These are phyloP conservation scores for Myotis davidii DNA, from an alignment of 2,113 vertebrate genomes.

Conservation along the genomic window DNA sequence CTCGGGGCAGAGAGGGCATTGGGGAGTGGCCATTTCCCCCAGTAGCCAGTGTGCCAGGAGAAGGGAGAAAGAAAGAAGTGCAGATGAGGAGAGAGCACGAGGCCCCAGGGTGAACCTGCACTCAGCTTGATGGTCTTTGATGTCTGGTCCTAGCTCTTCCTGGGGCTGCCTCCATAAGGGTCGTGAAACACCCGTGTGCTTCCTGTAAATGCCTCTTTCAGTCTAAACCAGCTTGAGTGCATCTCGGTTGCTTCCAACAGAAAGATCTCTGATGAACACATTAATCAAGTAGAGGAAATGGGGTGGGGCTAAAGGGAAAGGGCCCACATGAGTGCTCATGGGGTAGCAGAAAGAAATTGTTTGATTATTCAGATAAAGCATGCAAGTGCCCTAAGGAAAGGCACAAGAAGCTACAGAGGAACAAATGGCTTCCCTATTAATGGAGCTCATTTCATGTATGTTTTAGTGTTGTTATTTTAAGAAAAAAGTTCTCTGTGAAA, in stretches of 20 bases:
- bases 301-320: neutral
- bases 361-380: neutral
- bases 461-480: neutral
- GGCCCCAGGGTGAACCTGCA: neutral
- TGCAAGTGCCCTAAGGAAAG: neutral
- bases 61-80: neutral
- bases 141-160: neutral
- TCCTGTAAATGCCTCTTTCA: neutral
- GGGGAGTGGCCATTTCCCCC: neutral
- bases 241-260: neutral
- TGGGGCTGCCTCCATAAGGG: neutral
- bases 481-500: neutral
- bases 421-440: neutral
- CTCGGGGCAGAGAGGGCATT: neutral
- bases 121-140: neutral
- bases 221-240: neutral
- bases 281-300: neutral
- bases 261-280: neutral
- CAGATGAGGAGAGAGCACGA: neutral
- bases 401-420: neutral
- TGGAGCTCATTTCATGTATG: neutral
- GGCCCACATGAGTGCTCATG: neutral
- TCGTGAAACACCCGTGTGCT: neutral
- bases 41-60: neutral
- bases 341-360: neutral